Base-by-base conservation (phyloP, 2,888 invertebrate genomes). In the Chironomus riparius region DNA sequence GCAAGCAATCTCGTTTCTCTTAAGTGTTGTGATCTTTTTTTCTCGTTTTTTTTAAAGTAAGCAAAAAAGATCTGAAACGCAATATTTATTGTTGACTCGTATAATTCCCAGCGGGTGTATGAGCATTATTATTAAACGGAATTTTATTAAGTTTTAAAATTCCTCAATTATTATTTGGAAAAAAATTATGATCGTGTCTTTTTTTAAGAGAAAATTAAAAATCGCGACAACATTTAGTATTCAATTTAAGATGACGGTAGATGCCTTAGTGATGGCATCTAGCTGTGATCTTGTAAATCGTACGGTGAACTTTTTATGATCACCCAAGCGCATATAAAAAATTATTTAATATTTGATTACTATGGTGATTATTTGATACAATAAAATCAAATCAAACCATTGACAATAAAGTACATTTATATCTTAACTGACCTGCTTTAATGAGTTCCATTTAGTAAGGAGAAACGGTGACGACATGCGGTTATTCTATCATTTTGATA, bases 241-340 rank as follows among this genome's bases (percentile, higher is more conserved):
- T 38, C 38, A 38, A 38, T 38, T 10, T 38, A 50, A 50, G 50
- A n/a, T 50, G 15, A 15, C 56, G 56, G 18, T 18, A 56, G n/a
- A 56, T 56, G 15, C n/a, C 38, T 38, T 38, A 38, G 56, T n/a
- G 56, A 56, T 65, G 65, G 65, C 21, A 24, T 65, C 65, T 65
- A 65, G 65, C 65, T 65, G 65, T 65, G 65, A 65, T 65, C 65
- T 65, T 65, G 65, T 65, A 65, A 65, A 65, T 65, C 65, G 65
- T 65, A 13, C 65, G 65, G 65, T 65, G 65, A 65, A 65, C 65
- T 56, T 56, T 56, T 56, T 56, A 38, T 38, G 38, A 38, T 38
- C 38, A 38, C 38, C 38, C 38, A 38, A 38, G 38, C 10, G 38
- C 10, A 38, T 10, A 38, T 38, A 38, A 38, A 38, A 38, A 38